phyloP scores from a whole-genome alignment of 2,888 invertebrate genomes.

The Nipponacmea schrenckii region DNA sequence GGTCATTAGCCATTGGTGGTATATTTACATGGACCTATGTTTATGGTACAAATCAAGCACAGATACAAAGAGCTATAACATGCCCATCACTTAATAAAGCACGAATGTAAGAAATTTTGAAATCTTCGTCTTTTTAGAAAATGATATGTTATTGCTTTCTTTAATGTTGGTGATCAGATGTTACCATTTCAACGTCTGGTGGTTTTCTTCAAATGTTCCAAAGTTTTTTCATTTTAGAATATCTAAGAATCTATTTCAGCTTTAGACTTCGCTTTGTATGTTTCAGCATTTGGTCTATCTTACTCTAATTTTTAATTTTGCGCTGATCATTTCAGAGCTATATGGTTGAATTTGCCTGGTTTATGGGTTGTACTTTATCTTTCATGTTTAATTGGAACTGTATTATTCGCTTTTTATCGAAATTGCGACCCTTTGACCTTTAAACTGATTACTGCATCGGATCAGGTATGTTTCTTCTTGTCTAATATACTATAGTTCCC shows the following conservation, averaged over 20 bases:
- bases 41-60: constrained; percentile 93
- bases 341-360: constrained; percentile 80
- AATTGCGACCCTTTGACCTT: constrained; percentile 86
- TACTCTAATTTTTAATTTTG: no score
- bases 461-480: constrained; percentile 67
- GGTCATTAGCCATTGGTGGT: constrained; percentile 85
- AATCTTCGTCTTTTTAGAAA: not conserved
- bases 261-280: not conserved
- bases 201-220: no score
- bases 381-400: constrained; percentile 87
- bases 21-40: constrained; percentile 91
- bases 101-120: not conserved
- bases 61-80: constrained; percentile 81
- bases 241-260: no score
- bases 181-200: not conserved
- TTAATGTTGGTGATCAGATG: not conserved
- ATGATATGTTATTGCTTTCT: not conserved
- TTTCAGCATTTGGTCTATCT: no score
- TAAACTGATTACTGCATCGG: constrained; percentile 70
- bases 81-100: constrained; percentile 13
- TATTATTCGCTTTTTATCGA: constrained; percentile 83
- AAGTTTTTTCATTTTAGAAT: no score
- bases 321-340: constrained; percentile 73
- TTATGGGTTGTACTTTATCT: constrained; percentile 83
- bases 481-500: no score